Conservation (phyloP, 2,888 invertebrate species). For the Scaptomyza polygonia region DNA sequence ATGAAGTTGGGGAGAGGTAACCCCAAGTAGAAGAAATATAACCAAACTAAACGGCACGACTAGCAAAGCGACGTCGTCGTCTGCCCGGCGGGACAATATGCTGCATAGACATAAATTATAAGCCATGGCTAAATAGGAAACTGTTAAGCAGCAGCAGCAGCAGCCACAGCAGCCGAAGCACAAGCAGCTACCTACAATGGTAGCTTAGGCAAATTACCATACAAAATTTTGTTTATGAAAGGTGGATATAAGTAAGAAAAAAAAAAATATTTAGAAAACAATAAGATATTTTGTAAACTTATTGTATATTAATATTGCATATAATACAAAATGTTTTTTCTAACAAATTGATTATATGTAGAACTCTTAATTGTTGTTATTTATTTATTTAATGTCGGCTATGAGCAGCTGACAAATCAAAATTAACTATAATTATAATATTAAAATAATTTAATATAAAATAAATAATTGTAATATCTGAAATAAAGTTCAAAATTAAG, state of each 20-base stretch:
- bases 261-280: not conserved
- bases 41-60: constrained; percentile 69
- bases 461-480: too few species aligned
- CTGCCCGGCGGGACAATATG: constrained; percentile 47
- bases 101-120: constrained; percentile 73
- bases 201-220: constrained; percentile 18
- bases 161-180: constrained; percentile 27
- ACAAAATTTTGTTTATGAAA: not conserved
- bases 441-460: too few species aligned
- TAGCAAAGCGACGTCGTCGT: constrained; percentile 57
- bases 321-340: too few species aligned
- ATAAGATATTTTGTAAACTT: too few species aligned
- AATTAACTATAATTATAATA: too few species aligned
- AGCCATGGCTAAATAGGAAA: constrained; percentile 74
- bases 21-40: constrained; percentile 37
- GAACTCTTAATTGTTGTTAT: too few species aligned
- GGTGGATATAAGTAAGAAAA: too few species aligned
- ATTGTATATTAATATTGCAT: too few species aligned
- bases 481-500: too few species aligned
- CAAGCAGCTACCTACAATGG: constrained; percentile 54
- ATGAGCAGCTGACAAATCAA: too few species aligned
- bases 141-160: constrained; percentile 51
- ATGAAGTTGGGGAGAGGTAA: not conserved
- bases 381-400: too few species aligned
- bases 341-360: too few species aligned